Conservation (phyloP, 2,888 invertebrate species). For the Cosmia pyralina region DNA sequence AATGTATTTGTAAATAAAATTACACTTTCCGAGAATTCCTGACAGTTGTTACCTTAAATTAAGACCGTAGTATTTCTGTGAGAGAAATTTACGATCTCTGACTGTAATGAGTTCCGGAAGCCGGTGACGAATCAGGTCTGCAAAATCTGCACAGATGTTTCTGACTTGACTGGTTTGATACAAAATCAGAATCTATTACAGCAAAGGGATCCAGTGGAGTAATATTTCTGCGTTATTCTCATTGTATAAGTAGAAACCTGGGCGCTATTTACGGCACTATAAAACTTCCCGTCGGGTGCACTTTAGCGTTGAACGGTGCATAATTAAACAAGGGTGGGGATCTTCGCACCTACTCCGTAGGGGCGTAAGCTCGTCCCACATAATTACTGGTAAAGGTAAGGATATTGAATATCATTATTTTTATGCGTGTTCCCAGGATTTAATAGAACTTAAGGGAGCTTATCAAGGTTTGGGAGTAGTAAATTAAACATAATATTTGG, state of each 20-base stretch:
- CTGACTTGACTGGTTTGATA: slow-evolving; percentile 17
- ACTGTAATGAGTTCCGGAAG: slow-evolving; percentile 36
- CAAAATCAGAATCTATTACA: slow-evolving; percentile 24
- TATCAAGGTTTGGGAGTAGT: slow-evolving; percentile 12
- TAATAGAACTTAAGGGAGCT: slow-evolving; percentile 8
- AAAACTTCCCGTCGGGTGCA: slow-evolving; percentile 77
- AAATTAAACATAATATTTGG: slow-evolving; percentile 5
- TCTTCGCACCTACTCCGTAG: slow-evolving; percentile 65
- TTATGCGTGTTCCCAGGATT: slow-evolving; percentile 39
- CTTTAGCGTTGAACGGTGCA: slow-evolving; percentile 75
- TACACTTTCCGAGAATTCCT: slow-evolving; percentile 46
- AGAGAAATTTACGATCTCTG: slow-evolving; percentile 46
- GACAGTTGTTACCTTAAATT: slow-evolving; percentile 45
- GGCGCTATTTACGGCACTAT: slow-evolving; percentile 66
- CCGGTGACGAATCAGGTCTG: slow-evolving; percentile 36
- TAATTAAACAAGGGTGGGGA: slow-evolving; percentile 76
- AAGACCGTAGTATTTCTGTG: slow-evolving; percentile 31
- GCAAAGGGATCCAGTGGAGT: slow-evolving; percentile 33
- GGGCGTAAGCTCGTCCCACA: slow-evolving; percentile 61
- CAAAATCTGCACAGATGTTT: slow-evolving; percentile 12
- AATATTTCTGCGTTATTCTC: slow-evolving; percentile 57
- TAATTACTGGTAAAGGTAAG: slow-evolving; percentile 63
- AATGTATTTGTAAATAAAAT: slow-evolving; percentile 57
- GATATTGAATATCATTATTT: slow-evolving; percentile 60
- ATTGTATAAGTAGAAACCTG: slow-evolving; percentile 57